Conservation (phyloP, 2,888 invertebrate genomes). For the Tachina lurida region DNA sequence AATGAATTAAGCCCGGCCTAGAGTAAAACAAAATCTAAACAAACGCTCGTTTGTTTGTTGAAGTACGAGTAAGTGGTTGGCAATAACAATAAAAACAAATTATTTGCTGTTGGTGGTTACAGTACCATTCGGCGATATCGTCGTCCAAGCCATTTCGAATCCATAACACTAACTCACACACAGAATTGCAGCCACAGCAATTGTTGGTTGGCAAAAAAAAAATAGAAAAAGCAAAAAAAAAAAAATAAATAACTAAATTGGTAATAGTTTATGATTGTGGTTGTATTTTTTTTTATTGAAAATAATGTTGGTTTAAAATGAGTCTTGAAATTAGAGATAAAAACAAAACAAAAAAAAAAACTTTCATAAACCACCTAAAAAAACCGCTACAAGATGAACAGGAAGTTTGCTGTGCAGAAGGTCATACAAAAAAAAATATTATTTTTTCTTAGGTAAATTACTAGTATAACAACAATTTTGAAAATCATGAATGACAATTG, state of each 20-base stretch:
- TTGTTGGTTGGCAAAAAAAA: conserved; percentile 19
- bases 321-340: conserved; percentile 36
- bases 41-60: conserved; percentile 5
- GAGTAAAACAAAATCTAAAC: not conserved
- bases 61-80: conserved; percentile 36
- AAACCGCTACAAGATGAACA: not conserved
- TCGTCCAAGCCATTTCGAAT: conserved; percentile 54
- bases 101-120: conserved; percentile 41
- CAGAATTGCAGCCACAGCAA: conserved; percentile 38
- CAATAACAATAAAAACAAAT: conserved; percentile 52
- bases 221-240: not conserved
- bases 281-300: not conserved
- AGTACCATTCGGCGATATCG: conserved; percentile 67
- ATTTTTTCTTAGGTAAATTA: not conserved
- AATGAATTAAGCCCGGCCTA: conserved; percentile 19
- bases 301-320: not conserved
- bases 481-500: not conserved
- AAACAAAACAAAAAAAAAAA: conserved; percentile 5
- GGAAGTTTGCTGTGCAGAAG: conserved; percentile 53
- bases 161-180: conserved; percentile 12
- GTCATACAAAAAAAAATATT: conserved; percentile 26
- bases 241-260: not conserved
- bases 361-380: conserved; percentile 21
- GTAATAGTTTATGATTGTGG: conserved; percentile 32
- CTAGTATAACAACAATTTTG: not conserved